A percentile compares a stretch with the other conserved stretches of the same genome.
phyloP scores from a whole-genome alignment of 2,113 vertebrate genomes.

The Sphyrna mokarran region DNA sequence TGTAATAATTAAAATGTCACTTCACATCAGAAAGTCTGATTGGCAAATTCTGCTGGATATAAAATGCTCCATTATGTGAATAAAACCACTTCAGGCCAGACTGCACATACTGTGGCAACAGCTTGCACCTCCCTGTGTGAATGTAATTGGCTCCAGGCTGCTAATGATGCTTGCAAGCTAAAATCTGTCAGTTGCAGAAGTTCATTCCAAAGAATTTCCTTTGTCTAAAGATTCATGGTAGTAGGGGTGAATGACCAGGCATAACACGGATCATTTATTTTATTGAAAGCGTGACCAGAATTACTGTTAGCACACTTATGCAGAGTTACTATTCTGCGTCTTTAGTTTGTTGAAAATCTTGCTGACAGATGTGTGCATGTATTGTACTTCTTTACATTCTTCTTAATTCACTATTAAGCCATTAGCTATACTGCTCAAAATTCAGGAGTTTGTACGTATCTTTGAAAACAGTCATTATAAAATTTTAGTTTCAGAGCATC shows the following conservation, averaged over 20 bases:
- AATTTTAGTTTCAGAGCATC: background rate
- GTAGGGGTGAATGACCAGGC: background rate
- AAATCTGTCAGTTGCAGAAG: slow-evolving; percentile 3
- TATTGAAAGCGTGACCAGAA: background rate
- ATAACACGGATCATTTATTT: background rate
- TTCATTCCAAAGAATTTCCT: background rate
- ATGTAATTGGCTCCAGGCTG: slow-evolving; percentile 16
- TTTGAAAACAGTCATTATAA: background rate
- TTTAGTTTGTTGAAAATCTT: background rate
- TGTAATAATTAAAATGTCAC: slow-evolving; percentile 1
- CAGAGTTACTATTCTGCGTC: too few relatives aligned
- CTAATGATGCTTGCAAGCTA: slow-evolving; percentile 6
- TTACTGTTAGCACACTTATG: background rate
- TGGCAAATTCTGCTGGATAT: too few relatives aligned
- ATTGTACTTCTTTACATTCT: background rate
- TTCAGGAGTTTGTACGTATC: too few relatives aligned
- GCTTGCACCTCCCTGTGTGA: background rate
- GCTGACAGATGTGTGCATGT: background rate
- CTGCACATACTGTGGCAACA: background rate
- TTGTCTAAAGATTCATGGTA: background rate
- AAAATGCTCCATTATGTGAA: background rate
- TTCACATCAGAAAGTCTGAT: background rate
- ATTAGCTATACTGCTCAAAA: background rate
- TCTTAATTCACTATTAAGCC: background rate
- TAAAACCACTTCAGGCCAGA: slow-evolving; percentile 3